A percentile compares a stretch with the other conserved stretches of the same genome.
phyloP scores from a whole-genome alignment of 1,140 invertebrate species.

The Streblospio benedicti region DNA sequence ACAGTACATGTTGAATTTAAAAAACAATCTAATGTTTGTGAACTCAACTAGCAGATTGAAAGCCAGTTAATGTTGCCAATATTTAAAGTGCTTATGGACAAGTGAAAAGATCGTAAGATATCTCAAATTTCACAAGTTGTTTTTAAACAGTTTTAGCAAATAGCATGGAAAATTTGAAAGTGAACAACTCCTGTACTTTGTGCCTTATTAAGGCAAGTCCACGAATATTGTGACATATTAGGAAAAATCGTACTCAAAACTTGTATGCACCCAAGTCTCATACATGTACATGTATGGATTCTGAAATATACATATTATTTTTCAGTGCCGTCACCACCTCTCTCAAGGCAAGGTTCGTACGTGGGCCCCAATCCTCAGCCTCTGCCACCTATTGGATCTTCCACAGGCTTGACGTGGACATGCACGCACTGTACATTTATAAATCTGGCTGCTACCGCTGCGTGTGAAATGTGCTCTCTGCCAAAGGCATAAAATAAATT shows the following conservation, averaged over 20 bases:
- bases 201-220: too few relatives aligned
- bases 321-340: slow-evolving; percentile 26
- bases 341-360: slow-evolving; percentile 27
- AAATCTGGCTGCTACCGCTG: slow-evolving; percentile 62
- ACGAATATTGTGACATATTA: too few relatives aligned
- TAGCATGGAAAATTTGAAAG: too few relatives aligned
- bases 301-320: too few relatives aligned
- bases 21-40: background rate
- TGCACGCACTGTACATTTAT: slow-evolving; percentile 88
- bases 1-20: background rate
- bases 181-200: too few relatives aligned
- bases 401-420: slow-evolving; percentile 61
- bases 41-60: background rate
- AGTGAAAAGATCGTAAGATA: too few relatives aligned
- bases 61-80: background rate
- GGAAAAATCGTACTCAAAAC: too few relatives aligned
- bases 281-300: too few relatives aligned
- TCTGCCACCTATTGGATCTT: slow-evolving; percentile 29
- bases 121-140: too few relatives aligned
- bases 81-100: background rate
- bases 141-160: too few relatives aligned
- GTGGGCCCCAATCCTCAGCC: slow-evolving; percentile 33
- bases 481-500: slow-evolving; percentile 46
- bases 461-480: slow-evolving; percentile 87
- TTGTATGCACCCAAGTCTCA: too few relatives aligned